These are phyloP conservation scores for Bradypus variegatus DNA, from an alignment of 2,797 vertebrate genomes.

Conservation along the genomic window DNA sequence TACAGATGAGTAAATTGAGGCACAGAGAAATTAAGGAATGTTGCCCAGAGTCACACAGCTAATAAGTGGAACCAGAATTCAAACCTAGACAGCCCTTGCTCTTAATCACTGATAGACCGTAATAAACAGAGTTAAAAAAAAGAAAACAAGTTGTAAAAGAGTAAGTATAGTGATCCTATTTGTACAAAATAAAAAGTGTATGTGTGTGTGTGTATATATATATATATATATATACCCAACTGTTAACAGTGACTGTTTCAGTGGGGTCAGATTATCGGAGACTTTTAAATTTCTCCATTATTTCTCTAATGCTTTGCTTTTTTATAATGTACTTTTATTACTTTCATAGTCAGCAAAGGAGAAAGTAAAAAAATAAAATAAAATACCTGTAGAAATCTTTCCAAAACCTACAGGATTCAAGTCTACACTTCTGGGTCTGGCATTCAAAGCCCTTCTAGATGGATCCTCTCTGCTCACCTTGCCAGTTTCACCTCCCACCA, in stretches of 20 bases:
- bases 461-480: not conserved
- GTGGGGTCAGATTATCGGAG: not conserved
- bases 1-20: constrained; percentile 28
- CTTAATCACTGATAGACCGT: constrained; percentile 3
- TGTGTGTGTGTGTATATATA: not conserved
- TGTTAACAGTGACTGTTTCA: constrained; percentile 20
- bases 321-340: not conserved
- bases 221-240: not conserved
- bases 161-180: constrained; percentile 6
- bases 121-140: not conserved
- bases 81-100: not conserved
- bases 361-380: constrained; percentile 5
- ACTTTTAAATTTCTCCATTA: constrained; percentile 19
- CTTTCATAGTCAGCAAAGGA: constrained; percentile 16
- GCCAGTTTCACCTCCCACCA: not conserved
- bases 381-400: constrained; percentile 21
- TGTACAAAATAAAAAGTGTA: not conserved
- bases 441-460: not conserved
- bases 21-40: constrained; percentile 17
- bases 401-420: not conserved
- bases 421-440: not conserved
- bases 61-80: not conserved
- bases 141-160: not conserved
- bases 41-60: not conserved
- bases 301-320: constrained; percentile 9